Percentiles rank a stretch among this genome's conserved stretches.
These are phyloP conservation scores for Chymomyza amoena DNA, from an alignment of 2,888 invertebrate genomes.

Conservation along the genomic window DNA sequence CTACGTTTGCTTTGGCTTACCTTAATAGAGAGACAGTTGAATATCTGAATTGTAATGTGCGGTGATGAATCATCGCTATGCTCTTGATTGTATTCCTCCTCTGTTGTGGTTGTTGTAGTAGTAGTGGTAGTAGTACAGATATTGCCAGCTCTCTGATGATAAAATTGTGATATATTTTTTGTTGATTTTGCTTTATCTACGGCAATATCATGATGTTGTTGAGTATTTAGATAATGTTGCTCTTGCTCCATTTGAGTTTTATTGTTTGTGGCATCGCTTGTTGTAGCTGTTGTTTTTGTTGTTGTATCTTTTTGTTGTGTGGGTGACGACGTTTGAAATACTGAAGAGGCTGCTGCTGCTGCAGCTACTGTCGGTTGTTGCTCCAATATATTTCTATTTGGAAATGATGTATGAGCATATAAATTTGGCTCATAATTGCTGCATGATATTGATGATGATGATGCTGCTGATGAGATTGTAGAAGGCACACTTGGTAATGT, in stretches of 20 bases:
- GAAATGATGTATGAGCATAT: constrained; percentile 32
- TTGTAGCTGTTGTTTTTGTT: constrained; percentile 22
- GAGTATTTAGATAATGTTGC: constrained; percentile 26
- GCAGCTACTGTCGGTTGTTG: constrained; percentile 19
- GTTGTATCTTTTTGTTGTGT: constrained; percentile 21
- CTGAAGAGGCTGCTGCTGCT: constrained; percentile 21
- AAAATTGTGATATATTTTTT: constrained; percentile 30
- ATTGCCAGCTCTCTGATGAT: constrained; percentile 32
- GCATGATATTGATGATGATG: constrained; percentile 36
- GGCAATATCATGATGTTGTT: constrained; percentile 26
- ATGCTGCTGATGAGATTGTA: constrained; percentile 21
- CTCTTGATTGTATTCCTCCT: constrained; percentile 53
- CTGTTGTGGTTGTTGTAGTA: constrained; percentile 2
- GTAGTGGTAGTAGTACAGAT: constrained; percentile 14
- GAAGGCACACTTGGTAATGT: constrained; percentile 55
- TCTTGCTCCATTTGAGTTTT: constrained; percentile 29
- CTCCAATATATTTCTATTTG: constrained; percentile 35
- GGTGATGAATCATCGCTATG: constrained; percentile 76
- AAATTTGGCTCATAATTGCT: constrained; percentile 33
- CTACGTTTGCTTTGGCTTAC: constrained; percentile 80
- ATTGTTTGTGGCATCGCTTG: constrained; percentile 28
- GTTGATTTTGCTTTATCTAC: constrained; percentile 31
- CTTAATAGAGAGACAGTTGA: constrained; percentile 89
- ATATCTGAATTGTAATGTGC: constrained; percentile 82
- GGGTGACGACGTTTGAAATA: constrained; percentile 42